Base-by-base conservation (phyloP, 2,888 invertebrate genomes). In the Hirudinaria manillensis region DNA sequence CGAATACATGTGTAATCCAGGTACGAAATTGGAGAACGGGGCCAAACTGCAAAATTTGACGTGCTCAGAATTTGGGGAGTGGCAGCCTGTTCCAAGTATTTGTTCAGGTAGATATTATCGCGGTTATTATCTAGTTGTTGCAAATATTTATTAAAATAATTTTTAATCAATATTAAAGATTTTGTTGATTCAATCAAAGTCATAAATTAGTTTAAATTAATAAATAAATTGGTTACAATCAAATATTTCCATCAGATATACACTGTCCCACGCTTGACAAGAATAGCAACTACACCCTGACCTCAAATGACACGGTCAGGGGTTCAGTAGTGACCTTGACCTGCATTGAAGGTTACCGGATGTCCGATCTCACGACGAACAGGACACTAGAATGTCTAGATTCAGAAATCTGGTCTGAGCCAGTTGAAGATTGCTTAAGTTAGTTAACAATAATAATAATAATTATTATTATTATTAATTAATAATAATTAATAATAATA, bases 1-100 rank as follows among this genome's bases (percentile, higher is more conserved):
- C 13, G 27, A 61, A 19, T 61, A 27, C 29, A 16, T 10, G 24
- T 61, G 61, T 29, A 19, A 10, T 61, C 1, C 24, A 27, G 61
- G 61, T 6, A 61, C 61, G n/a, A 24, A 61, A 10, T n/a, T 61
- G 6, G 29, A 29, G 10, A n/a, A 61, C 13, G 61, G 61, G 10
- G 6, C 4, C 7, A 61, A 61, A 19, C 29, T 61, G 1, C 61
- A 61, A 19, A 61, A 61, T 10, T 27, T 61, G 61, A 61, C 61
- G 36, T 73, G 73, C 38, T 24, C 38, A 6, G 36, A 3, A 10
- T 36, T 73, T 16, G 73, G 73, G n/a, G 61, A 61, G n/a, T 73
- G 73, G 73, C 32, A 55, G 13, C 73, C 65, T 7, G 16, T 7
- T 3, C 73, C 73, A 7, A 6, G n/a, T 4, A 65, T 3, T 32